Evolutionary conservation across 2,113 vertebrate species (phyloP).

Genomic region (Pogona vitticeps): DNA sequence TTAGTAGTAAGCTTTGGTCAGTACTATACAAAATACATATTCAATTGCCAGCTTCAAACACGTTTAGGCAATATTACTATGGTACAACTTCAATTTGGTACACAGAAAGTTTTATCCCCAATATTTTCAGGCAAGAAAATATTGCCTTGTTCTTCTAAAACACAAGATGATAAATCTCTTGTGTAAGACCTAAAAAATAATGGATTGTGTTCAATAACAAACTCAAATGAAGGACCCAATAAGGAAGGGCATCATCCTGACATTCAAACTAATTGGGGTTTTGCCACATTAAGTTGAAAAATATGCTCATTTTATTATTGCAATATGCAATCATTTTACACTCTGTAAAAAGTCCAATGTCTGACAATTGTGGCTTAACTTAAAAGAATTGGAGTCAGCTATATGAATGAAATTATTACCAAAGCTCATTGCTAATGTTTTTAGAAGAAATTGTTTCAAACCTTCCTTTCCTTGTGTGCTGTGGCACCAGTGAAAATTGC

Average conservation of each 20-base stretch:
- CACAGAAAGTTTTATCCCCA: background rate
- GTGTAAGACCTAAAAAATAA: background rate
- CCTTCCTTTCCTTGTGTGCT: background rate
- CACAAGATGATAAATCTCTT: background rate
- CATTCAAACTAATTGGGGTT: background rate
- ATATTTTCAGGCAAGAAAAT: background rate
- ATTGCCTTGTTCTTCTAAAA: conserved; percentile 21
- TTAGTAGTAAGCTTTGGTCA: conserved; percentile 53
- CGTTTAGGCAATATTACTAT: background rate
- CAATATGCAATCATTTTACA: background rate
- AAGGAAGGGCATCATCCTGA: background rate
- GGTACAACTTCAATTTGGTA: background rate
- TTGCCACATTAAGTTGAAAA: background rate
- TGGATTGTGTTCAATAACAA: background rate
- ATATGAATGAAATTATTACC: background rate
- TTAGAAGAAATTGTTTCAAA: no score
- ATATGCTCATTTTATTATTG: background rate
- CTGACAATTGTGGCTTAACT: background rate
- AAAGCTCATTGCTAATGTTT: no score
- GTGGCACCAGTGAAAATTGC: background rate
- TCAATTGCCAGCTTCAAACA: conserved; percentile 8
- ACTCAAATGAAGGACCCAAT: background rate
- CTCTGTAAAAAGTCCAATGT: background rate
- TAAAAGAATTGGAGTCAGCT: background rate
- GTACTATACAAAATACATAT: conserved; percentile 15